Evolutionary conservation across 2,888 invertebrate species (phyloP), one percentile per base, ranked within the genome.

Genomic region (Autographa gamma): DNA sequence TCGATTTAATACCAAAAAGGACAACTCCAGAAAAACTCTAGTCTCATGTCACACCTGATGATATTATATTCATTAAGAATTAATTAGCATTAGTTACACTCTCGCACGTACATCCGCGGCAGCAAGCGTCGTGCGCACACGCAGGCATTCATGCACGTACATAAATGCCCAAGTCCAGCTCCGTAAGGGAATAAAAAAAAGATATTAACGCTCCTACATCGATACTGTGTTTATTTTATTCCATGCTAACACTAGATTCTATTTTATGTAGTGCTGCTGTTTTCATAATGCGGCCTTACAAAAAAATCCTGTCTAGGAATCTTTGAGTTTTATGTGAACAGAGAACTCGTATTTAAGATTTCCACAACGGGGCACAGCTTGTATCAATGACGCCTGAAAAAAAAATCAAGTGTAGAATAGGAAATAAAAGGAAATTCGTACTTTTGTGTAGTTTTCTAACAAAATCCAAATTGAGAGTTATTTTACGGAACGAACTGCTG

Each of bases 71-170:
- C 54, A 75, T 65, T 70, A 60, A 38, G 31, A 58, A 65, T 79
- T 11, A 25, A 41, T 43, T 31, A 41, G 38, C 62, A 52, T 60
- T 25, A 25, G 52, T 66, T 60, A n/a, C 60, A 62, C 61, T 67
- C 62, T 34, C 52, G 76, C 76, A 77, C 68, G 71, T 69, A 61
- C 66, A 58, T 63, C 48, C 77, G 77, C 34, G 25, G 19, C 32
- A 31, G 56, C 52, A 58, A 18, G 34, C 19, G 59, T 19, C 34
- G 18, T 38, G 41, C 60, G 6, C 48, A 48, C 48, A 56, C 11
- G 31, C 34, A 48, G 19, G 32, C 64, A 56, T 41, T 19, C 48
- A 19, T 60, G 11, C 75, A 79, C 41, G 69, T 79, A 79, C 75
- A 75, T 64, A 66, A 5, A 16, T n/a, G n/a, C 32, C 11, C 54